Evolutionary conservation across 2,888 invertebrate genomes (phyloP).

Genomic region (Amaurobius ferox): DNA sequence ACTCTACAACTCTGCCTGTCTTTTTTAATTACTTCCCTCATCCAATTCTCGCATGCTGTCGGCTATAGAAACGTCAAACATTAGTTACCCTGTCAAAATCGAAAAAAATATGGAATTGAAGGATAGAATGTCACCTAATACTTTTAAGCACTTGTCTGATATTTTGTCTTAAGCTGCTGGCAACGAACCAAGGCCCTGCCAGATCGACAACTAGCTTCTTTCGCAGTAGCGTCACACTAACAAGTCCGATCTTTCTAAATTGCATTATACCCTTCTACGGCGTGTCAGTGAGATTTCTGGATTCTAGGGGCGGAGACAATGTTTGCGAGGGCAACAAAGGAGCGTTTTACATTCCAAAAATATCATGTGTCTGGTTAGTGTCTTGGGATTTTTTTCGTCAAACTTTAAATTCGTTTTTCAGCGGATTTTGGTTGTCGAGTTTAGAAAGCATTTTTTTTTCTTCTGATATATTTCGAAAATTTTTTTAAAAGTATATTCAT

Average conservation of each 20-base stretch:
- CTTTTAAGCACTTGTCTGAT: slow-evolving; percentile 35
- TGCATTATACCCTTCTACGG: slow-evolving; percentile 38
- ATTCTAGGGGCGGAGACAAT: not conserved
- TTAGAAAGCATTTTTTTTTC: no score
- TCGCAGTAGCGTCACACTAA: not conserved
- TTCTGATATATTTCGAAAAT: no score
- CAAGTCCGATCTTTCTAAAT: slow-evolving; percentile 37
- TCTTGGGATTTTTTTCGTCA: slow-evolving; percentile 9
- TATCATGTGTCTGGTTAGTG: slow-evolving; percentile 66
- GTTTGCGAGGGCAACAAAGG: not conserved
- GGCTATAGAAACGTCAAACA: slow-evolving; percentile 8
- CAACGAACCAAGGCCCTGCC: slow-evolving; percentile 40
- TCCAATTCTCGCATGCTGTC: not conserved
- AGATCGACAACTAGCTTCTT: slow-evolving; percentile 40
- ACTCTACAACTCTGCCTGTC: not conserved
- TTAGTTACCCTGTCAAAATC: slow-evolving; percentile 19
- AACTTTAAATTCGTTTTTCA: not conserved
- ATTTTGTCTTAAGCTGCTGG: slow-evolving; percentile 40
- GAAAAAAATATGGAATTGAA: slow-evolving; percentile 2
- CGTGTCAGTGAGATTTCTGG: slow-evolving; percentile 57
- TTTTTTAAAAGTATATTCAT: no score
- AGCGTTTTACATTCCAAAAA: not conserved
- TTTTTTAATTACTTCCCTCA: not conserved
- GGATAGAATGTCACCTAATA: slow-evolving; percentile 41
- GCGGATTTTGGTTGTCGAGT: no score